Evolutionary conservation across 1,140 invertebrate species (phyloP).

Genomic region (Saccostrea echinata): DNA sequence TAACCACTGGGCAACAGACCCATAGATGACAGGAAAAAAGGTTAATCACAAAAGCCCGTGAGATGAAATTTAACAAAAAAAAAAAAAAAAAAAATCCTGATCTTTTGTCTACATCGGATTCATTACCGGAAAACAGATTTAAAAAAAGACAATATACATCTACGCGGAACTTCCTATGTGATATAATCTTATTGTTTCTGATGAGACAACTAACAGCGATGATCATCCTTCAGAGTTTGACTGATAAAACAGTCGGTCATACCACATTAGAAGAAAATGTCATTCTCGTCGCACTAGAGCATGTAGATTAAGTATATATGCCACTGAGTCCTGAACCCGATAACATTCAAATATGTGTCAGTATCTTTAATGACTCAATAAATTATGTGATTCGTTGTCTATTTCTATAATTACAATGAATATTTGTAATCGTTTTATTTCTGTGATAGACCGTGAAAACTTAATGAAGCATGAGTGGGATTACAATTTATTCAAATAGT

Average conservation of each 20-base stretch:
- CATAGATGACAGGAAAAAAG: background rate
- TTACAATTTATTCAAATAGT: conserved; percentile 9
- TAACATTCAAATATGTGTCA: background rate
- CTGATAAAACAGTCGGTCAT: background rate
- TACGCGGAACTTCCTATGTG: background rate
- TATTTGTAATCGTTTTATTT: background rate
- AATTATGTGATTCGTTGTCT: background rate
- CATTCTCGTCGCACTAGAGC: background rate
- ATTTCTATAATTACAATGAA: background rate
- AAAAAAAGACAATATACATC: background rate
- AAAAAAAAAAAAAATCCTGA: no score
- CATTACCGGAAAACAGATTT: background rate
- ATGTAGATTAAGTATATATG: background rate
- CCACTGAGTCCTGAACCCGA: background rate
- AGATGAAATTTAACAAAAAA: background rate
- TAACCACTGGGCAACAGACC: no score
- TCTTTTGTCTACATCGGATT: background rate
- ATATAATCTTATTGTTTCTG: background rate
- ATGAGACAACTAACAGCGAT: background rate
- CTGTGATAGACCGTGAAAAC: background rate
- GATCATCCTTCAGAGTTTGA: background rate
- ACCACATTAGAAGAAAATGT: background rate
- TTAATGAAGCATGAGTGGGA: background rate
- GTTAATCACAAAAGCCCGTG: background rate
- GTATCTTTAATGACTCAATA: conserved; percentile 2